These are phyloP conservation scores for Neuroterus valhalla DNA, from an alignment of 1,140 invertebrate genomes.

Conservation along the genomic window DNA sequence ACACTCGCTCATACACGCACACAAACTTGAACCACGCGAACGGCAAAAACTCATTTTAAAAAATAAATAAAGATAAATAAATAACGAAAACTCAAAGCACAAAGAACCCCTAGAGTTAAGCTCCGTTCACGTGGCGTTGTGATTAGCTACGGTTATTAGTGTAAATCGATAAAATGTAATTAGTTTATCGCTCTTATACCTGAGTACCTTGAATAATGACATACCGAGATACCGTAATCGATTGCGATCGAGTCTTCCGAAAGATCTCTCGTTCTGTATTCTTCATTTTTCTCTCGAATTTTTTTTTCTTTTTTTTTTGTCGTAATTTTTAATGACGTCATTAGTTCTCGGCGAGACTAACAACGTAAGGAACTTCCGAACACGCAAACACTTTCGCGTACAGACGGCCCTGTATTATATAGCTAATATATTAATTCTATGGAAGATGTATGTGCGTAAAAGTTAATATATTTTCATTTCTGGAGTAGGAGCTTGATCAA, in stretches of 20 bases:
- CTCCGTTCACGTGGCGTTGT: constrained; percentile 53
- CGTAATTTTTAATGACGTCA: background rate
- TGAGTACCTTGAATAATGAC: constrained; percentile 44
- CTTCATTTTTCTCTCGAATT: constrained; percentile 31
- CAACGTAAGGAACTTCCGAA: background rate
- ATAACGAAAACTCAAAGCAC: constrained; percentile 11
- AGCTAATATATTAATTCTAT: constrained; percentile 62
- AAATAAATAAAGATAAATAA: constrained; percentile 26
- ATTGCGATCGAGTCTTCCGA: constrained; percentile 25
- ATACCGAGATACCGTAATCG: constrained; percentile 8
- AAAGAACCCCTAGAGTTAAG: constrained; percentile 4
- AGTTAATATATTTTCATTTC: constrained; percentile 69
- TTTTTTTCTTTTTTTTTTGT: constrained; percentile 24
- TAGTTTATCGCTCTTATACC: constrained; percentile 52
- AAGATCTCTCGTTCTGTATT: constrained; percentile 24
- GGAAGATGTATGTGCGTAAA: constrained; percentile 65
- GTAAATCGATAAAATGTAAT: constrained; percentile 45
- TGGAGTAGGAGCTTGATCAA: constrained; percentile 32
- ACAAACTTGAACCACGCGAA: constrained; percentile 18
- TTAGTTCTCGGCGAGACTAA: background rate
- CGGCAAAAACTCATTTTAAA: background rate
- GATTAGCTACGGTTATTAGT: constrained; percentile 52
- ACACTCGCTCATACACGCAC: constrained; percentile 20
- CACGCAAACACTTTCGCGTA: constrained; percentile 1
- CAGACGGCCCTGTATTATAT: constrained; percentile 64